A percentile compares a stretch with the other conserved stretches of the same genome.
Conservation (phyloP, 2,113 vertebrate species). For the Misgurnus mizolepis region DNA sequence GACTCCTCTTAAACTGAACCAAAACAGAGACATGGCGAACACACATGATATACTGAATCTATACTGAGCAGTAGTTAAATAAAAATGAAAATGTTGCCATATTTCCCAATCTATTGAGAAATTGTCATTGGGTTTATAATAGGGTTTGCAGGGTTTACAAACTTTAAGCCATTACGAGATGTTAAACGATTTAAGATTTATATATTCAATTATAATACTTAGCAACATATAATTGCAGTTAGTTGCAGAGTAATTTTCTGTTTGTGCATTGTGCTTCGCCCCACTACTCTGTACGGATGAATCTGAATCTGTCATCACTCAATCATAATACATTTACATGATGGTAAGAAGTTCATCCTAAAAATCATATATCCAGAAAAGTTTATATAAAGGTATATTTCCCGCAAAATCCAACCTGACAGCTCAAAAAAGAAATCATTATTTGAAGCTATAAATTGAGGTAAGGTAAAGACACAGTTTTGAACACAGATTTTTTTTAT, state of each 20-base stretch:
- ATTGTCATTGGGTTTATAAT: neutral
- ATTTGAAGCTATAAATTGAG: too few relatives aligned
- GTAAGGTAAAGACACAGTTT: too few relatives aligned
- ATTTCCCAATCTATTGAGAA: neutral
- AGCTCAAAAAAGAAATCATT: too few relatives aligned
- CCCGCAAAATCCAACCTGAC: too few relatives aligned
- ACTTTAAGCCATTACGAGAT: neutral
- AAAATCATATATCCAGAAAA: too few relatives aligned
- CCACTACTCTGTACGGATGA: too few relatives aligned
- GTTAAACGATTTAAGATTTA: neutral
- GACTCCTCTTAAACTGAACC: slow-evolving; percentile 40
- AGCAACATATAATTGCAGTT: neutral
- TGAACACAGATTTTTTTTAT: too few relatives aligned
- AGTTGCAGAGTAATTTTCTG: neutral
- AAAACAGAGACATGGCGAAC: slow-evolving; percentile 26
- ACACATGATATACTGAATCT: neutral
- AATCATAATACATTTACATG: too few relatives aligned
- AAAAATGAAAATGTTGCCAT: slow-evolving; percentile 6
- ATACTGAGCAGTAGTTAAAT: neutral
- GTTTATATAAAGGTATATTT: too few relatives aligned
- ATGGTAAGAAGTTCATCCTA: too few relatives aligned
- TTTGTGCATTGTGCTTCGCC: too few relatives aligned
- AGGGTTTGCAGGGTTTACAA: neutral
- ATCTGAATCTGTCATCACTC: too few relatives aligned
- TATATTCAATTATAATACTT: neutral